phyloP scores from a whole-genome alignment of 2,888 invertebrate species.

The Erebia palarica region DNA sequence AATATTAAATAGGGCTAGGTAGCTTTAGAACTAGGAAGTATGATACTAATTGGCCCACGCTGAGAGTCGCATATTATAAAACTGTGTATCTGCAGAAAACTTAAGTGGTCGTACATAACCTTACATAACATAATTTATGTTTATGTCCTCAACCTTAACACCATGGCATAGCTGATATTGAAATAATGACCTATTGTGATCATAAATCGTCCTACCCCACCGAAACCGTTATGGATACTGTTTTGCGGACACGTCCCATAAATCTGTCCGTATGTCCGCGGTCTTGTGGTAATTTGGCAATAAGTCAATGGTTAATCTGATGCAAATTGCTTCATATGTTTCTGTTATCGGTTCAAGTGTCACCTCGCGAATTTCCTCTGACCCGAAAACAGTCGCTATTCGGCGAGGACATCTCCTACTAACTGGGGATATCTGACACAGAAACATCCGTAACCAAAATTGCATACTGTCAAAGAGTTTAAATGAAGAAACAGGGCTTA shows the following conservation, averaged over 20 bases:
- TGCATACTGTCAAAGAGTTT: too few species aligned
- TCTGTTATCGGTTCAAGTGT: slow-evolving; percentile 39
- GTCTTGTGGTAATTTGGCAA: slow-evolving; percentile 51
- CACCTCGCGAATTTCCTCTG: slow-evolving; percentile 35
- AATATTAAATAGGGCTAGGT: too few species aligned
- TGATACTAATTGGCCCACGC: too few species aligned
- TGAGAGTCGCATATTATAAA: too few species aligned
- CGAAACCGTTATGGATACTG: slow-evolving; percentile 19
- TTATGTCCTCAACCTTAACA: background rate
- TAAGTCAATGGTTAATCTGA: slow-evolving; percentile 66
- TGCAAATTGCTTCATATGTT: slow-evolving; percentile 60
- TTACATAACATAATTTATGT: background rate
- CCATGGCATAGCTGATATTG: slow-evolving; percentile 4
- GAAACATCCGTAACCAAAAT: background rate
- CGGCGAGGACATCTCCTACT: slow-evolving; percentile 26
- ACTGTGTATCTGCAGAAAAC: too few species aligned
- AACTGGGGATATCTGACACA: slow-evolving; percentile 13
- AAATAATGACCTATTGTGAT: slow-evolving; percentile 20
- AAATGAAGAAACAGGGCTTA: too few species aligned
- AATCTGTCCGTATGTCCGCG: slow-evolving; percentile 40
- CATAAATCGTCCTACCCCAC: slow-evolving; percentile 14
- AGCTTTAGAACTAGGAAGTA: too few species aligned
- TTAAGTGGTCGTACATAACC: background rate
- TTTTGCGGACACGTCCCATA: slow-evolving; percentile 33
- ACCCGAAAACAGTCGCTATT: slow-evolving; percentile 33